Conservation (phyloP, 2,888 invertebrate genomes). For the Rhodophaea formosa region DNA sequence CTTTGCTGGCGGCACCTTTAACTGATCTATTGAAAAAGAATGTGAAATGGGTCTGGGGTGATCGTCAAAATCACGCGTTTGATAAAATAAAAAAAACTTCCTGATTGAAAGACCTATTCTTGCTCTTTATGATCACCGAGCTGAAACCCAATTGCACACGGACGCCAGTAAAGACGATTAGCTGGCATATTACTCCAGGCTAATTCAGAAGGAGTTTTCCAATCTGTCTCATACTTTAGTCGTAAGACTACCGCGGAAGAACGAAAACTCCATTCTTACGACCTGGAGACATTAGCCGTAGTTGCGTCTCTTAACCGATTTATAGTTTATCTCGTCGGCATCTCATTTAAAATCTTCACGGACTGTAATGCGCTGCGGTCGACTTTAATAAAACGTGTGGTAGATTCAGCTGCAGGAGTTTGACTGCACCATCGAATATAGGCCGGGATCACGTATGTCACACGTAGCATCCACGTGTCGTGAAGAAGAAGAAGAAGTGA, state of each 20-base stretch:
- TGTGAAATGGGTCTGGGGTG: too few species aligned
- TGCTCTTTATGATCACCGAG: background rate
- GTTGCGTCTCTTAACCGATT: constrained; percentile 10
- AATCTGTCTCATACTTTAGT: constrained; percentile 18
- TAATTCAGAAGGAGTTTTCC: background rate
- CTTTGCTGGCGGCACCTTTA: too few species aligned
- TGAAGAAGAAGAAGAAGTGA: too few species aligned
- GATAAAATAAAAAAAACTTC: too few species aligned
- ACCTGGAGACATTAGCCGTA: constrained; percentile 23
- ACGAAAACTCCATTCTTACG: constrained; percentile 20
- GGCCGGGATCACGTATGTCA: constrained; percentile 25
- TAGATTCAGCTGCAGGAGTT: constrained; percentile 1
- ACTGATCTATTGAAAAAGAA: too few species aligned
- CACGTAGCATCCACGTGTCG: constrained; percentile 30
- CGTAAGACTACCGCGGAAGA: constrained; percentile 21
- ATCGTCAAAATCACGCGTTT: too few species aligned
- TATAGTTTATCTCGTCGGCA: constrained; percentile 7
- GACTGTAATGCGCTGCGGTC: constrained; percentile 15
- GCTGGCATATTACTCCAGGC: background rate
- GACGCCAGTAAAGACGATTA: constrained; percentile 3
- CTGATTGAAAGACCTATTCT: too few species aligned
- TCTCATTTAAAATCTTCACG: constrained; percentile 11
- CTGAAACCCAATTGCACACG: constrained; percentile 6
- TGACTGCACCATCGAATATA: background rate
- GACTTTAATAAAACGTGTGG: constrained; percentile 10